Evolutionary conservation across 2,888 invertebrate species (phyloP).

Genomic region (Hedychridium roseum): DNA sequence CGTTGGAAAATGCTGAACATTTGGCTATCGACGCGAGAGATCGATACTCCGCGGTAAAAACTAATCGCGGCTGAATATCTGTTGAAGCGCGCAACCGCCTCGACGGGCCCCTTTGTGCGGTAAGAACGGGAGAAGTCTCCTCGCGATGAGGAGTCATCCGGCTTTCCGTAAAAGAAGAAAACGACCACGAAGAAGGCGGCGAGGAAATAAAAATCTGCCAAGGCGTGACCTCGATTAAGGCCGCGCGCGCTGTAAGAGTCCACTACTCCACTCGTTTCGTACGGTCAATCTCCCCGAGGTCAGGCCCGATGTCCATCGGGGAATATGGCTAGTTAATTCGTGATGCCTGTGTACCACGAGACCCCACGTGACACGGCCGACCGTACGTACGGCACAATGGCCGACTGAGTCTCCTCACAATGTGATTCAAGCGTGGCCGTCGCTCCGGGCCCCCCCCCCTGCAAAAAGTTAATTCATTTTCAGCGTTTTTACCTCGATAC

Average conservation of each 20-base stretch:
- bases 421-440: slow-evolving; percentile 45
- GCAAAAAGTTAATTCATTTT: slow-evolving; percentile 61
- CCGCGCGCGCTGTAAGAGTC: slow-evolving; percentile 9
- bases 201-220: slow-evolving; percentile 13
- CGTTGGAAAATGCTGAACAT: too few relatives aligned
- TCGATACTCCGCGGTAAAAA: too few relatives aligned
- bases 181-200: too few relatives aligned
- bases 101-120: too few relatives aligned
- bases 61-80: too few relatives aligned
- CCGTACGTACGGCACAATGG: slow-evolving; percentile 36
- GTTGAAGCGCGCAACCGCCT: too few relatives aligned
- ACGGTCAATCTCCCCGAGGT: slow-evolving; percentile 26
- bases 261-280: slow-evolving; percentile 21
- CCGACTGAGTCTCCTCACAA: slow-evolving; percentile 29
- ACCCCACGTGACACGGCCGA: slow-evolving; percentile 29
- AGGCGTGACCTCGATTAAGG: slow-evolving; percentile 31
- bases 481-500: slow-evolving; percentile 54
- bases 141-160: slow-evolving; percentile 8
- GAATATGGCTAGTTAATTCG: slow-evolving; percentile 34
- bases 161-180: slow-evolving; percentile 8
- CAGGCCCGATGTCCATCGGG: slow-evolving; percentile 27
- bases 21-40: too few relatives aligned
- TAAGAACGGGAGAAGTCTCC: too few relatives aligned
- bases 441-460: slow-evolving; percentile 11
- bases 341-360: slow-evolving; percentile 25